Conservation (phyloP, 2,888 invertebrate species). For the Cheilosia urbana region DNA sequence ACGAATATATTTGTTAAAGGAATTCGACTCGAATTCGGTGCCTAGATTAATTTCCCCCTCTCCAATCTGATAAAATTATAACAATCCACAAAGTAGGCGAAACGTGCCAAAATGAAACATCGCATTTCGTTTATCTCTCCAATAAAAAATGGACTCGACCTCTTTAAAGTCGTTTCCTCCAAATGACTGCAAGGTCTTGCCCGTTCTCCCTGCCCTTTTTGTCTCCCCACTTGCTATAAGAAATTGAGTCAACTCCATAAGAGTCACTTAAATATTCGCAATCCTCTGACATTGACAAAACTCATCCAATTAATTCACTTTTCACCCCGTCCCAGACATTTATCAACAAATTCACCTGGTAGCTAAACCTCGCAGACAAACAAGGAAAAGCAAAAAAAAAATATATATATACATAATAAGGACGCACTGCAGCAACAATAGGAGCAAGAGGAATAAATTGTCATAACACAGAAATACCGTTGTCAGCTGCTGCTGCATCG, state of each 20-base stretch:
- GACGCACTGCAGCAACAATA: slow-evolving; percentile 64
- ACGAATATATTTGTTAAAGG: too few relatives aligned
- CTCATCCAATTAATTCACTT: slow-evolving; percentile 66
- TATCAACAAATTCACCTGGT: slow-evolving; percentile 70
- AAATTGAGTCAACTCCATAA: slow-evolving; percentile 5
- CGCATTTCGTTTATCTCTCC: too few relatives aligned
- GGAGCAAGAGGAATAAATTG: slow-evolving; percentile 60
- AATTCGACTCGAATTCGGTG: too few relatives aligned
- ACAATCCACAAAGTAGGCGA: too few relatives aligned
- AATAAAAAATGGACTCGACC: neutral
- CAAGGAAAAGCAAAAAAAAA: slow-evolving; percentile 23
- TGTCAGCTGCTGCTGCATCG: slow-evolving; percentile 43
- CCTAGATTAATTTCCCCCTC: too few relatives aligned
- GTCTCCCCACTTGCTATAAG: neutral
- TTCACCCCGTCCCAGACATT: slow-evolving; percentile 52
- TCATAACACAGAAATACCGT: slow-evolving; percentile 66
- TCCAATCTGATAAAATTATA: too few relatives aligned
- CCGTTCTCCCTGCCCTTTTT: slow-evolving; percentile 4
- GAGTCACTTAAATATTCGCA: slow-evolving; percentile 66
- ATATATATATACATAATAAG: slow-evolving; percentile 25
- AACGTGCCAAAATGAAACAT: too few relatives aligned
- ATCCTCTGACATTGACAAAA: slow-evolving; percentile 70
- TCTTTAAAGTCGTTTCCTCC: neutral
- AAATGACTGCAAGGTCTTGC: slow-evolving; percentile 17
- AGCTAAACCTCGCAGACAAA: slow-evolving; percentile 42